These are phyloP conservation scores for Sorex araneus DNA, from an alignment of 2,113 vertebrate genomes.

Conservation along the genomic window DNA sequence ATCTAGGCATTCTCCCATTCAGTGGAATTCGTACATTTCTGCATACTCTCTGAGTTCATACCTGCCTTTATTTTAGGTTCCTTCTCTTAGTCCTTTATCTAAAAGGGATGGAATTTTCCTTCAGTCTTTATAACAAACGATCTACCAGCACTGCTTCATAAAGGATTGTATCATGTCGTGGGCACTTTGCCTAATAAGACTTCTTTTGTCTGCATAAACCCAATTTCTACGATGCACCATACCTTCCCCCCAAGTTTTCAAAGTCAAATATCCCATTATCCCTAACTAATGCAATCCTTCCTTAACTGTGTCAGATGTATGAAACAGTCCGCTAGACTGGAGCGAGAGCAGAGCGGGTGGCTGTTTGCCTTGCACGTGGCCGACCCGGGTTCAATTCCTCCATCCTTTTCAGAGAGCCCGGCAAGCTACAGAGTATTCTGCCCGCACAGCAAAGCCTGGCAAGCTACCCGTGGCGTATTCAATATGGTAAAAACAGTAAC, in stretches of 20 bases:
- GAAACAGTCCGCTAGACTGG: too few relatives aligned
- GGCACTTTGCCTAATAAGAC: neutral
- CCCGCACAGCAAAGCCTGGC: too few relatives aligned
- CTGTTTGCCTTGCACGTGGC: too few relatives aligned
- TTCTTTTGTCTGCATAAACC: neutral
- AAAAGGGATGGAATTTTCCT: conserved; percentile 11
- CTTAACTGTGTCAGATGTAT: neutral
- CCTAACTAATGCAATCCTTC: neutral
- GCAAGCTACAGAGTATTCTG: too few relatives aligned
- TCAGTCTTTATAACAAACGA: conserved; percentile 33
- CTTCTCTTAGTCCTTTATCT: neutral
- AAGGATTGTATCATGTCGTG: neutral
- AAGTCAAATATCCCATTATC: neutral
- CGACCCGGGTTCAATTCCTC: too few relatives aligned
- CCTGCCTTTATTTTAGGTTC: neutral
- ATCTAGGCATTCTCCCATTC: conserved; percentile 5
- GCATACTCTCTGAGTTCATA: neutral
- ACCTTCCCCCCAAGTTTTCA: conserved; percentile 2
- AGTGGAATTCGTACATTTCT: neutral
- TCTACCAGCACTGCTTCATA: conserved; percentile 25
- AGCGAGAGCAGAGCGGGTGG: too few relatives aligned
- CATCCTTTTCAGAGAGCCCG: too few relatives aligned
- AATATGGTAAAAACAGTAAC: too few relatives aligned
- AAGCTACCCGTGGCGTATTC: too few relatives aligned
- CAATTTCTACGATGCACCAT: too few relatives aligned